Conservation (phyloP, 2,797 vertebrate genomes). For the Fistularia tabacaria region DNA sequence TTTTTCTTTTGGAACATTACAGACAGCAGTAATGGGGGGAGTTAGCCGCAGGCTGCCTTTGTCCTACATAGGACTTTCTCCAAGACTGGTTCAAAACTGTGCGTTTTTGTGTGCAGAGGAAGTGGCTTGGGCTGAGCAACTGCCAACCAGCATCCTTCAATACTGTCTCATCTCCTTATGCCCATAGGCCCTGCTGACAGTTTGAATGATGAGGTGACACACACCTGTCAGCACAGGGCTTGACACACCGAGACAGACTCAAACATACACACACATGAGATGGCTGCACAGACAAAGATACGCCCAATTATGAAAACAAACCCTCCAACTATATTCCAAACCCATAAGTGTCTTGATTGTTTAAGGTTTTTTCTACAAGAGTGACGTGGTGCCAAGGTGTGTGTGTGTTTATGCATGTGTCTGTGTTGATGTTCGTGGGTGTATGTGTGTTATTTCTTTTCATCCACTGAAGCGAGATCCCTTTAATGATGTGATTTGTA, state of each 20-base stretch:
- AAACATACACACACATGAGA: conserved; percentile 8
- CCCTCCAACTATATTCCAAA: background rate
- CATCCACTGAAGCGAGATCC: no score
- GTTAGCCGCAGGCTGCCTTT: conserved; percentile 62
- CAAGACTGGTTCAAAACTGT: conserved; percentile 41
- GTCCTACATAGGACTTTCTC: conserved; percentile 68
- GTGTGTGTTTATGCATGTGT: no score
- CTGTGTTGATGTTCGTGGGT: no score
- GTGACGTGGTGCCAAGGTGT: no score
- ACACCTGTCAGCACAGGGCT: conserved; percentile 63
- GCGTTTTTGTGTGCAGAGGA: conserved; percentile 32
- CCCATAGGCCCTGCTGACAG: conserved; percentile 55
- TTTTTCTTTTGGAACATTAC: conserved; percentile 43
- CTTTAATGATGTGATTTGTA: no score
- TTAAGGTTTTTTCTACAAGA: conserved; percentile 15
- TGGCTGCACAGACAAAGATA: conserved; percentile 12
- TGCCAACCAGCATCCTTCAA: conserved; percentile 56
- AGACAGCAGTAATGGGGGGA: conserved; percentile 55
- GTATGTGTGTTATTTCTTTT: no score
- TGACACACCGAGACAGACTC: conserved; percentile 43
- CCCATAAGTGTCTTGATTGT: conserved; percentile 24
- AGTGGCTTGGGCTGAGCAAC: conserved; percentile 50
- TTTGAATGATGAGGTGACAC: conserved; percentile 66
- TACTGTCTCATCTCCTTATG: conserved; percentile 43
- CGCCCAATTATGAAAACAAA: conserved; percentile 5